Evolutionary conservation across 2,113 vertebrate genomes (phyloP), one percentile per base, ranked within the genome.

Genomic region (Apodemus sylvaticus): DNA sequence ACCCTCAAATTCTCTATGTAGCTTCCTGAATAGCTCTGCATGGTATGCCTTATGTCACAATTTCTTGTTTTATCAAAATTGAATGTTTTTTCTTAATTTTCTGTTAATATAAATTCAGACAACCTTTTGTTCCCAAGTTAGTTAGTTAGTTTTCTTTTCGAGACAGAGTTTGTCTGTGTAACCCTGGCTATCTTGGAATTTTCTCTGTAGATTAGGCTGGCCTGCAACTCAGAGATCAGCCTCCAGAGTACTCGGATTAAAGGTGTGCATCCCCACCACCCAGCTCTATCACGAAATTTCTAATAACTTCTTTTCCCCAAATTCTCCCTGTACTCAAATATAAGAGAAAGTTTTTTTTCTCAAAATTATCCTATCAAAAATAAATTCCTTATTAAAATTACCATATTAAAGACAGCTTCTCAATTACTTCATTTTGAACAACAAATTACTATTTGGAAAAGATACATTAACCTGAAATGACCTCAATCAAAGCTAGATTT

Each of bases 401-500:
- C 91, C 62, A 77, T 74, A 93, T 74, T 77, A 95, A 8, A 93
- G 58, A 45, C 51, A 89, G 87, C 51, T 64, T 97, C 77, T 78
- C 74, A 93, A 95, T 85, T 87, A 95, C 68, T 93, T 95, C 62
- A 87, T 76, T 96, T 87, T 94, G 66, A 95, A 93, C 71, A 93
- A 76, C 79, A 95, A 93, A 96, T 81, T 95, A 77, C 58, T 93
- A 89, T 89, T 94, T 95, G 96, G 36, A 73, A 62, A 95, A 94
- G 87, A 92, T 26, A 82, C 55, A 93, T 83, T 95, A 93, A 93
- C 94, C 96, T 87, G 73, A 97, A 91, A 91, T 64, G 92, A 91
- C 90, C 94, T 95, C 90, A 95, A 83, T 92, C 92, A 97, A 95
- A 87, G 86, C 68, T 97, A 92, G 94, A 68, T 91, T 91, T 97